Evolutionary conservation across 2,113 vertebrate genomes (phyloP), one percentile per base, ranked within the genome.

Genomic region (Salvator merianae): DNA sequence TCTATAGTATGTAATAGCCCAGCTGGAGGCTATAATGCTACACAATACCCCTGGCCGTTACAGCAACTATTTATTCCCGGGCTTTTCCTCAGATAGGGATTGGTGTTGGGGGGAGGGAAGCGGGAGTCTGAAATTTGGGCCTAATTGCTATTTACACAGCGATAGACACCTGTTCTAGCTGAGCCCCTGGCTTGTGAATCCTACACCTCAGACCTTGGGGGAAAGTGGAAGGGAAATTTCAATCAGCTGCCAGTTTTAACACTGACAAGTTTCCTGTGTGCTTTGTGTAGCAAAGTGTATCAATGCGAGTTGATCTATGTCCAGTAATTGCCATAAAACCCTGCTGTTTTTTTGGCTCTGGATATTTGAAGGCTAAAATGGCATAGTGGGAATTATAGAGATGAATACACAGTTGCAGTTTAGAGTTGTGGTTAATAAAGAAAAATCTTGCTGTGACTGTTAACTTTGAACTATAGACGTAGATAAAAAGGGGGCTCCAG

Each of bases 201-300:
- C 95, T 96, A 97, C 98, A 99, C 98, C 98, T 99, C 97, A 98
- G 97, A 97, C 97, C 96, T 97, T 91, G 93, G 96, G n/a, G 96
- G 95, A 95, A 89, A 93, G 95, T 83, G 88, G 93, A 96, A 94
- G 94, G 96, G 95, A 96, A 96, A 97, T 97, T 97, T 98, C 95
- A 95, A 94, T 95, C 97, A 97, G 95, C 96, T 96, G 97, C 96
- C 93, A 93, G 95, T 93, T 93, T 93, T 91, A 94, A 92, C 83
- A 82, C 77, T 88, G 89, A 91, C 79, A 86, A 91, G 86, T 94
- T 93, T 91, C 92, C 93, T 93, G 65, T 24, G 71, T 7, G 30
- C 81, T 86, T 82, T 92, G 90, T 95, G 94, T 26, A 26, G 93
- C 91, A 72, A 93, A 85, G 90, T 92, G 92, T 86, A 93, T 63